Evolutionary conservation across 2,888 invertebrate genomes (phyloP).

Genomic region (Xestoiulus laeticollis): DNA sequence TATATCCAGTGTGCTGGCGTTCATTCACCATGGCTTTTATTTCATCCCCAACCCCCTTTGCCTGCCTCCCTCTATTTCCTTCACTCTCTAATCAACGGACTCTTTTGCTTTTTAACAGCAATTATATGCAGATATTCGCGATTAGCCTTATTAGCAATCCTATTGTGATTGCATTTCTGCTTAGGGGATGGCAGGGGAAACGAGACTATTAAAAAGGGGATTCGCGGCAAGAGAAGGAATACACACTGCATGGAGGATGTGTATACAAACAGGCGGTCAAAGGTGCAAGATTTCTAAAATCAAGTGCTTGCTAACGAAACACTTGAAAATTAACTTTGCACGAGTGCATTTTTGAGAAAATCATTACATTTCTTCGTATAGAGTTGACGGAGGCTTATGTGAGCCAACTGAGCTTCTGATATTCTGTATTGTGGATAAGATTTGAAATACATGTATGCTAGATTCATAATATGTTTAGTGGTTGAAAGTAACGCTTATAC

Average conservation of each 20-base stretch:
- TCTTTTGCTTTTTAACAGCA: conserved; percentile 26
- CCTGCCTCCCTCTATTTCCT: conserved; percentile 19
- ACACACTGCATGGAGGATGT: neutral
- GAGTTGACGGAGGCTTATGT: too few species aligned
- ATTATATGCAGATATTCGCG: conserved; percentile 26
- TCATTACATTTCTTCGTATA: neutral
- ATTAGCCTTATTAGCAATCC: conserved; percentile 26
- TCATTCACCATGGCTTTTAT: conserved; percentile 13
- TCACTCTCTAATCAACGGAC: conserved; percentile 26
- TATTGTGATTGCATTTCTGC: conserved; percentile 26
- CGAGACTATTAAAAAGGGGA: conserved; percentile 26
- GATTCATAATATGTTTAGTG: too few species aligned
- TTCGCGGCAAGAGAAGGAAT: neutral
- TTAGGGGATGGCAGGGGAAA: conserved; percentile 14
- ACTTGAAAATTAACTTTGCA: neutral
- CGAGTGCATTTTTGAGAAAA: neutral
- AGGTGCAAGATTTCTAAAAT: neutral
- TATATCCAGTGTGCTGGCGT: conserved; percentile 6
- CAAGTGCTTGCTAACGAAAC: conserved; percentile 16
- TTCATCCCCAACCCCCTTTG: neutral
- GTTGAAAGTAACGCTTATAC: too few species aligned
- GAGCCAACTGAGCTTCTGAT: too few species aligned
- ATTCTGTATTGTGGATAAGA: too few species aligned
- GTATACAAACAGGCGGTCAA: conserved; percentile 26
- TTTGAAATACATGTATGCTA: too few species aligned